A percentile compares a stretch with the other conserved stretches of the same genome.
These are phyloP conservation scores for Cheirogaleus major DNA, from an alignment of 2,797 vertebrate genomes.

Conservation along the genomic window DNA sequence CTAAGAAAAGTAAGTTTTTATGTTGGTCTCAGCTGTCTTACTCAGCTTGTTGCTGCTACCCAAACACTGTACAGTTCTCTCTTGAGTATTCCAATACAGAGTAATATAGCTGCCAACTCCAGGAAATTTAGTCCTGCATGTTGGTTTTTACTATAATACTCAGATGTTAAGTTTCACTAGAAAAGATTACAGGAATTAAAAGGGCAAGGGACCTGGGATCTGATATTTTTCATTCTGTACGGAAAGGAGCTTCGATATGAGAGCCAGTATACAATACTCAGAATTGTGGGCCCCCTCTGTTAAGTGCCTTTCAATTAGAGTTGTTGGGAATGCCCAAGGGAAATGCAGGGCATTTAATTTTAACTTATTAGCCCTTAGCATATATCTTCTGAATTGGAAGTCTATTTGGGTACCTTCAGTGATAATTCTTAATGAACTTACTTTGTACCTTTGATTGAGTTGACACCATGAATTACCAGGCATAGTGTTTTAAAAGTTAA, in stretches of 20 bases:
- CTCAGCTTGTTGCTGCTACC: neutral
- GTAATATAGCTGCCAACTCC: neutral
- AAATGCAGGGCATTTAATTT: slow-evolving; percentile 52
- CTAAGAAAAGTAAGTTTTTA: neutral
- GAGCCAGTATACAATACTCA: neutral
- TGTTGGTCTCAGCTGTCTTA: neutral
- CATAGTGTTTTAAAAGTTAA: slow-evolving; percentile 60
- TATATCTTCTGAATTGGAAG: slow-evolving; percentile 18
- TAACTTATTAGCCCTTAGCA: slow-evolving; percentile 23
- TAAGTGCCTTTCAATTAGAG: slow-evolving; percentile 64
- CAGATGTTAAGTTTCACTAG: slow-evolving; percentile 21
- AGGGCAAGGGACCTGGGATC: neutral
- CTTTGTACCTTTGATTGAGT: slow-evolving; percentile 41
- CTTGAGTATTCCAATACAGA: neutral
- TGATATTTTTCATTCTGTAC: slow-evolving; percentile 35
- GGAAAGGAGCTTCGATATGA: slow-evolving; percentile 5
- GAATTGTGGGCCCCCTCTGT: neutral
- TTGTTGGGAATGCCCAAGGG: slow-evolving; percentile 28
- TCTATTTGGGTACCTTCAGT: slow-evolving; percentile 41
- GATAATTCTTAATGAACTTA: slow-evolving; percentile 61
- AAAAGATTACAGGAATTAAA: slow-evolving; percentile 41
- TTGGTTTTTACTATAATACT: slow-evolving; percentile 4
- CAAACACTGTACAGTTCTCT: neutral
- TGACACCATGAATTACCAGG: slow-evolving; percentile 38
- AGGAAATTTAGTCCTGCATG: slow-evolving; percentile 10